Evolutionary conservation across 2,113 vertebrate genomes (phyloP).

Genomic region (Leptodactylus fuscus): DNA sequence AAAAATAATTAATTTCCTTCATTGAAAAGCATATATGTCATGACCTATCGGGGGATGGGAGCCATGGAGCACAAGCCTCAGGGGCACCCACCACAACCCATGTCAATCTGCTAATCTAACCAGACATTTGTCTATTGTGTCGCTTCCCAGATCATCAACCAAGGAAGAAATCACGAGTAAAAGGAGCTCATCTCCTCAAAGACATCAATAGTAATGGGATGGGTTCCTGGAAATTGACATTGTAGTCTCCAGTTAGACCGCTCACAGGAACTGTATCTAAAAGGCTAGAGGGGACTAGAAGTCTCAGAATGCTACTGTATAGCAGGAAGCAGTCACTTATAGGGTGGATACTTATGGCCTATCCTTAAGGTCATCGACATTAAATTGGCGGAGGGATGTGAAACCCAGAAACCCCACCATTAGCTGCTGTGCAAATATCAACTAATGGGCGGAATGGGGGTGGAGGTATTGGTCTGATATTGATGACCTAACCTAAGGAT

Average conservation of each 20-base stretch:
- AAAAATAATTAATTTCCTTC: not conserved
- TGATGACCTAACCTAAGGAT: no score
- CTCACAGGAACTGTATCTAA: not conserved
- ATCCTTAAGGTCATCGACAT: no score
- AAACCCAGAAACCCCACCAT: no score
- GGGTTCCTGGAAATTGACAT: not conserved
- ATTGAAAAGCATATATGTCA: constrained; percentile 1
- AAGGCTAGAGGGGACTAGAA: no score
- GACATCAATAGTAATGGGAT: not conserved
- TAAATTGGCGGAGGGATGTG: no score
- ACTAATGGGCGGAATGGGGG: no score
- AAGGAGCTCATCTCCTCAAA: not conserved
- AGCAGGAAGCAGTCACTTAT: no score
- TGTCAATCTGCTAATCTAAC: not conserved
- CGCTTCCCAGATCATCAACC: not conserved
- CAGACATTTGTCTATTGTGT: not conserved
- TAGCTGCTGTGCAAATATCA: no score
- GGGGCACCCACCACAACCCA: not conserved
- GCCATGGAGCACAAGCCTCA: not conserved
- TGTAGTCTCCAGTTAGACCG: not conserved
- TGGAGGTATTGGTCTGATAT: no score
- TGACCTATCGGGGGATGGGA: constrained; percentile 13
- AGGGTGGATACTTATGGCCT: no score
- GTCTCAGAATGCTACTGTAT: no score
- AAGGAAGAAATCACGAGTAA: not conserved